A percentile compares a stretch with the other conserved stretches of the same genome.
These are phyloP conservation scores for Centropus unirufus DNA, from an alignment of 2,113 vertebrate species.

Conservation along the genomic window DNA sequence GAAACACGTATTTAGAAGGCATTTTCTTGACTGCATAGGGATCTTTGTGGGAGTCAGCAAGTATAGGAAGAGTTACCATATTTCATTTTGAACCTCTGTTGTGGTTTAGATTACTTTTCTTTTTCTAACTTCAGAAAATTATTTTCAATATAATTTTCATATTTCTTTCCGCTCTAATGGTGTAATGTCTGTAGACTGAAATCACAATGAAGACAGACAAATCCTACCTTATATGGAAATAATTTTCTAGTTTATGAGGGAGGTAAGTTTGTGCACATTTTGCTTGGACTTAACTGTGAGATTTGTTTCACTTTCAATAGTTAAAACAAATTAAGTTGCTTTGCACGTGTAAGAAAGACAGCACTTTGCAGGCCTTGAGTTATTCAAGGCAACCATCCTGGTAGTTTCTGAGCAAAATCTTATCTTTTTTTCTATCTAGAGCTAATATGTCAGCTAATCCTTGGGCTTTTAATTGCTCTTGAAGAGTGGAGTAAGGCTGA, in stretches of 20 bases:
- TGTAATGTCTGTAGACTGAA: not conserved
- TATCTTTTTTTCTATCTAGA: not conserved
- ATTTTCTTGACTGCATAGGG: not conserved
- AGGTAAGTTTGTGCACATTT: not conserved
- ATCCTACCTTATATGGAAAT: not conserved
- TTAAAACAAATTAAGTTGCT: not conserved
- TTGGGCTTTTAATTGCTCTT: not conserved
- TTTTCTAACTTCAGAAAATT: not conserved
- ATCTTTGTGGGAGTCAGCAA: not conserved
- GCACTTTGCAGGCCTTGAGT: not conserved
- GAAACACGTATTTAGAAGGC: not conserved
- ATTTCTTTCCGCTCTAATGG: not conserved
- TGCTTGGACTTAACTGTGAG: not conserved
- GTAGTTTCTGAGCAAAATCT: not conserved
- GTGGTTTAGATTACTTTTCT: not conserved
- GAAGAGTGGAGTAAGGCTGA: not conserved
- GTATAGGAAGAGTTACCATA: not conserved
- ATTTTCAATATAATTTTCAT: not conserved
- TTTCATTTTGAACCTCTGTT: not conserved
- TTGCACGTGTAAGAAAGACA: not conserved
- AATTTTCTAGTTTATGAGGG: not conserved
- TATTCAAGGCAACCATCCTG: not conserved
- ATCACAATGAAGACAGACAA: not conserved
- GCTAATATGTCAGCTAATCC: not conserved
- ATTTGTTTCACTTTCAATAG: not conserved